phyloP scores from a whole-genome alignment of 2,888 invertebrate species.

The Trichogramma evanescens region DNA sequence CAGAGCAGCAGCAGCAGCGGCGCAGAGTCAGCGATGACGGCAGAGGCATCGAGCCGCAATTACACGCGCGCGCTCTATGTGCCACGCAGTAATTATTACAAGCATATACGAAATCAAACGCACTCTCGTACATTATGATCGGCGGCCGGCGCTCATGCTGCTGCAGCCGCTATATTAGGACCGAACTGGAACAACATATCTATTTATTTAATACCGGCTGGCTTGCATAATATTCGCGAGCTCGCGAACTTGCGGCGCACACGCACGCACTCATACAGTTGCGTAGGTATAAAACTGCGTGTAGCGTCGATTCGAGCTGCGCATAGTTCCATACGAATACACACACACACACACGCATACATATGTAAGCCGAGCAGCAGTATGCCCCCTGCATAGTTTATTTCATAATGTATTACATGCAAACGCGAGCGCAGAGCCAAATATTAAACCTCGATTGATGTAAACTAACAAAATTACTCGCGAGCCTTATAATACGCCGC shows the following conservation, averaged over 20 bases:
- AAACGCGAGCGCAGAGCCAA: not conserved
- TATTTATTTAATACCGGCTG: not conserved
- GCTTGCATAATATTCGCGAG: not conserved
- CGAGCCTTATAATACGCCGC: too few relatives aligned
- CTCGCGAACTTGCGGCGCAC: not conserved
- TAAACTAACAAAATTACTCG: not conserved
- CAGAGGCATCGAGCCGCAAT: slow-evolving; percentile 9
- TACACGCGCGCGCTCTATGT: not conserved
- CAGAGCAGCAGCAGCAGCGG: not conserved
- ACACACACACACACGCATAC: not conserved
- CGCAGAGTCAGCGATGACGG: not conserved
- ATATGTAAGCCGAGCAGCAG: not conserved
- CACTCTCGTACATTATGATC: not conserved
- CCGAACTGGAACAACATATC: not conserved
- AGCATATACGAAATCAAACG: slow-evolving; percentile 1
- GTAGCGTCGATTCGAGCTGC: too few relatives aligned
- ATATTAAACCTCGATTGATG: slow-evolving; percentile 3
- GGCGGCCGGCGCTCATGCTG: too few relatives aligned
- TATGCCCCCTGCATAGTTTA: not conserved
- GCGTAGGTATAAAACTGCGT: not conserved
- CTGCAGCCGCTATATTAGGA: too few relatives aligned
- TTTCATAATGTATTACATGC: slow-evolving; percentile 1
- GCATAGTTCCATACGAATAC: not conserved
- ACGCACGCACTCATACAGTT: not conserved
- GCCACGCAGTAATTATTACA: slow-evolving; percentile 15